A percentile compares a stretch with the other conserved stretches of the same genome.
phyloP scores from a whole-genome alignment of 2,888 invertebrate genomes.

The Piscicola geometra region DNA sequence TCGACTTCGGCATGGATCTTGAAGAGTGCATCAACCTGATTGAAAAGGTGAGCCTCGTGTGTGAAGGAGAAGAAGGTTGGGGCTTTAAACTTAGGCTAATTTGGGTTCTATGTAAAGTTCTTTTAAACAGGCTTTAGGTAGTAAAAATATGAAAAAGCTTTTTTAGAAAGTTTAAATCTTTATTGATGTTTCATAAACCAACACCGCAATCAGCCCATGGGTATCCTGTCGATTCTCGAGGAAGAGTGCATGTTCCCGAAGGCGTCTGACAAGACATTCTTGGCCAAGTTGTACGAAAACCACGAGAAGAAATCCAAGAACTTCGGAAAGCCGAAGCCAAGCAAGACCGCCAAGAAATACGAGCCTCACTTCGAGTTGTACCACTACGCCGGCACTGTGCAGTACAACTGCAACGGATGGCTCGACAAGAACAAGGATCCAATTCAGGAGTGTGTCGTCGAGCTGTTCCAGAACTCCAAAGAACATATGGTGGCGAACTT shows the following conservation, averaged over 20 bases:
- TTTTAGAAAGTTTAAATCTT: too few species aligned
- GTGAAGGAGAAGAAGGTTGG: background rate
- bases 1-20: conserved; percentile 95
- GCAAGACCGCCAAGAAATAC: conserved; percentile 78
- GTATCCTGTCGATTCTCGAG: conserved; percentile 99
- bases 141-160: too few species aligned
- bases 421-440: conserved; percentile 99
- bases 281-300: conserved; percentile 96
- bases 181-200: background rate
- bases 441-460: conserved; percentile 97
- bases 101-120: background rate
- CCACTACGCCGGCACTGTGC: conserved; percentile 97
- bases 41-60: conserved; percentile 50
- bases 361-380: conserved; percentile 97
- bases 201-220: conserved; percentile 91
- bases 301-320: conserved; percentile 74
- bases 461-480: conserved; percentile 80
- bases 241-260: conserved; percentile 99
- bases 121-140: background rate
- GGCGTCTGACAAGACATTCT: conserved; percentile 95
- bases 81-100: background rate
- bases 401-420: conserved; percentile 98
- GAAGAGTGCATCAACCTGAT: conserved; percentile 85
- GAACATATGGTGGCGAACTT: conserved; percentile 50
- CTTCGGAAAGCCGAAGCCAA: conserved; percentile 63